Conservation (phyloP, 2,113 vertebrate species). For the Rallus limicola region DNA sequence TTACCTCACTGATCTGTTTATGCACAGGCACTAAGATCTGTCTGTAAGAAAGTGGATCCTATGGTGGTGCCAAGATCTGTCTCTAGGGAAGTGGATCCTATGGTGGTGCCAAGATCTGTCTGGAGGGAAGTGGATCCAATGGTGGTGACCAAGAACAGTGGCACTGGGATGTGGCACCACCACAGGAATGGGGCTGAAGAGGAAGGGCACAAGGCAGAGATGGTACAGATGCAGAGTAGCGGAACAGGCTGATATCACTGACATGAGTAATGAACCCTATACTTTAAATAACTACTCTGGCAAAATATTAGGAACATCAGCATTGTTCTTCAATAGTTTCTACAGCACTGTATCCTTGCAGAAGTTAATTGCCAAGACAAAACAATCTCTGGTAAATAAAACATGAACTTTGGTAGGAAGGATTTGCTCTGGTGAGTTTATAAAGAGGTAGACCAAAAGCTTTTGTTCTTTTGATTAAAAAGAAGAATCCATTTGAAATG, state of each 20-base stretch:
- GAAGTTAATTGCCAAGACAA: not conserved
- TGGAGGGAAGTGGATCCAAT: not conserved
- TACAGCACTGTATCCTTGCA: not conserved
- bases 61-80: not conserved
- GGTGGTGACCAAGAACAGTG: not conserved
- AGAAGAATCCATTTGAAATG: not conserved
- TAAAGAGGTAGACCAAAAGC: not conserved
- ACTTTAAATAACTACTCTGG: not conserved
- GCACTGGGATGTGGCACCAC: not conserved
- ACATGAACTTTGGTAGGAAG: not conserved
- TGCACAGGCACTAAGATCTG: not conserved
- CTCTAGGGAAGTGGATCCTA: not conserved
- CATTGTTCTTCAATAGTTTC: not conserved
- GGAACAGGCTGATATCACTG: not conserved
- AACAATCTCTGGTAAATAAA: not conserved
- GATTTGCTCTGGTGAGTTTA: not conserved
- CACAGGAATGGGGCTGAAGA: not conserved
- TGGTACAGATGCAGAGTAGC: not conserved
- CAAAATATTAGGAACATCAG: not conserved
- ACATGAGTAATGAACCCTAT: not conserved
- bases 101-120: not conserved
- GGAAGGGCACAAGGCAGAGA: not conserved
- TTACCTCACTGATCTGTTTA: not conserved
- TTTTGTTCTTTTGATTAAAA: not conserved
- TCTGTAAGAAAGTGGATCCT: not conserved